A percentile compares a stretch with the other conserved stretches of the same genome.
Conservation (phyloP, 2,888 invertebrate genomes). For the Mactromeris polynyma region DNA sequence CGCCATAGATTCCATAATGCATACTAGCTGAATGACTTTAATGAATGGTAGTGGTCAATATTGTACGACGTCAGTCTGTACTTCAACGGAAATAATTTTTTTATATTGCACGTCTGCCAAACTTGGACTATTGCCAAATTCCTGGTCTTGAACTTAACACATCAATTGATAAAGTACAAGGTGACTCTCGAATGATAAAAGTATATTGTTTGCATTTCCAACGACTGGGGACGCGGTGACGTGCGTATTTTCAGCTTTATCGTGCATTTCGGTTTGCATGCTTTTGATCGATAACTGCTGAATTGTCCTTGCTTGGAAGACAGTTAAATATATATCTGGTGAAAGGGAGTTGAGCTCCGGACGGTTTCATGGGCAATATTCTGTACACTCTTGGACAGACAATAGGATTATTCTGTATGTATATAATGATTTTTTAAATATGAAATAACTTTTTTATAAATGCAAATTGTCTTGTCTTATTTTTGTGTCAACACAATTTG, state of each 20-base stretch:
- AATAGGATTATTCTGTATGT: not conserved
- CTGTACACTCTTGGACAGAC: not conserved
- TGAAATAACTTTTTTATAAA: too few relatives aligned
- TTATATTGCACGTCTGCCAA: not conserved
- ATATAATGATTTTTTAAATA: not conserved
- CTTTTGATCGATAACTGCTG: not conserved
- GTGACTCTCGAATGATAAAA: conserved; percentile 15
- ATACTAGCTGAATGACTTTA: too few relatives aligned
- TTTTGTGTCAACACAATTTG: too few relatives aligned
- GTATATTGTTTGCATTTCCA: not conserved
- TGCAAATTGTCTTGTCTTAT: too few relatives aligned
- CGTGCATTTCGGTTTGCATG: not conserved
- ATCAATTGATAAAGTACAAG: not conserved
- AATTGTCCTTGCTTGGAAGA: not conserved
- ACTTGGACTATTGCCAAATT: not conserved
- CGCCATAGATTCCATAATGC: too few relatives aligned
- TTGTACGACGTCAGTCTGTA: not conserved
- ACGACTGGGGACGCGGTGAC: conserved; percentile 3
- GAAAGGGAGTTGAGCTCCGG: not conserved
- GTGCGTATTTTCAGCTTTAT: conserved; percentile 3
- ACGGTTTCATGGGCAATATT: conserved; percentile 19
- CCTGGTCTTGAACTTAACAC: conserved; percentile 13
- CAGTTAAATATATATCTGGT: not conserved
- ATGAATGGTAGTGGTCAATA: not conserved
- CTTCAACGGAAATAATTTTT: not conserved